Conservation (phyloP, 2,113 vertebrate species). For the Prionailurus bengalensis region DNA sequence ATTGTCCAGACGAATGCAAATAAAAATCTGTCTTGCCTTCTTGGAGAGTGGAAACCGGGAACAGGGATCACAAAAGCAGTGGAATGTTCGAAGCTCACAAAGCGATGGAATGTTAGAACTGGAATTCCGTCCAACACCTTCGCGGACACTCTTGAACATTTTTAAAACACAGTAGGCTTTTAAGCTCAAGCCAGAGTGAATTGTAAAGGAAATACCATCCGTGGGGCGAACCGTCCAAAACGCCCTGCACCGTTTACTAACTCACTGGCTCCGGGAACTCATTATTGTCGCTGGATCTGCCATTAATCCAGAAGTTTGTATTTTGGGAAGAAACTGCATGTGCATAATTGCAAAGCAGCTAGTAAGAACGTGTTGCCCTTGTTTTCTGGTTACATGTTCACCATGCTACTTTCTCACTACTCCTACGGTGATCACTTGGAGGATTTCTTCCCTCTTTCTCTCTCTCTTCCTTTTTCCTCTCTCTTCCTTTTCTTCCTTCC, state of each 20-base stretch:
- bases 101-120: background rate
- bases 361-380: background rate
- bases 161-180: slow-evolving; percentile 49
- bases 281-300: background rate
- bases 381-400: no score
- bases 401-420: background rate
- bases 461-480: no score
- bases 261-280: background rate
- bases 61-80: slow-evolving; percentile 16
- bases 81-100: slow-evolving; percentile 50
- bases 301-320: background rate
- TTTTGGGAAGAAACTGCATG: background rate
- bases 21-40: slow-evolving; percentile 58
- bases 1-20: slow-evolving; percentile 52
- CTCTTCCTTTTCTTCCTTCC: background rate
- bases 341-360: background rate
- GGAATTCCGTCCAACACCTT: slow-evolving; percentile 59
- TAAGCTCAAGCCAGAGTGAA: slow-evolving; percentile 40
- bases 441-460: background rate
- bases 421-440: background rate
- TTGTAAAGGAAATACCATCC: slow-evolving; percentile 47
- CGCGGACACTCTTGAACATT: slow-evolving; percentile 23
- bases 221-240: background rate
- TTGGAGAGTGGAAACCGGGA: slow-evolving; percentile 33
- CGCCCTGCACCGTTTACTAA: background rate